Percentiles rank a stretch among this genome's conserved stretches.
phyloP scores from a whole-genome alignment of 2,113 vertebrate genomes.

The Esox niger region DNA sequence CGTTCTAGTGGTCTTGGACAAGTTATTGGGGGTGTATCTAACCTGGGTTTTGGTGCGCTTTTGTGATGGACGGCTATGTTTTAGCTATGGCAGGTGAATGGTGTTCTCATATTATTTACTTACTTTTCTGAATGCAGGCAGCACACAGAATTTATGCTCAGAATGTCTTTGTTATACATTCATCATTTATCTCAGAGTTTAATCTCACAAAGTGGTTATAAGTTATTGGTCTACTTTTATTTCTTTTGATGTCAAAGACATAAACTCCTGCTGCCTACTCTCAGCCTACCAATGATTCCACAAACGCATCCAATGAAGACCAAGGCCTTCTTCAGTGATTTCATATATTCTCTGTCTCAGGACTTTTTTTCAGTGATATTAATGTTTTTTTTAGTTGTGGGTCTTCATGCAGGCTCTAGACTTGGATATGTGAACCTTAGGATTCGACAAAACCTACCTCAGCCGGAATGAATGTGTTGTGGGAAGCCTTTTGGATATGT shows the following conservation, averaged over 20 bases:
- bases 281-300: constrained; percentile 69
- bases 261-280: constrained; percentile 57
- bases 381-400: constrained; percentile 57
- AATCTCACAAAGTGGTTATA: constrained; percentile 55
- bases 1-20: constrained; percentile 46
- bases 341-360: constrained; percentile 79
- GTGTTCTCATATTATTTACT: constrained; percentile 34
- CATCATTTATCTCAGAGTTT: constrained; percentile 51
- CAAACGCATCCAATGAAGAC: constrained; percentile 59
- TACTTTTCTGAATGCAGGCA: constrained; percentile 55
- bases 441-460: constrained; percentile 92
- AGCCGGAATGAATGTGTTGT: constrained; percentile 97
- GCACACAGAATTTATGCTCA: constrained; percentile 56
- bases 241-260: constrained; percentile 58
- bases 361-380: constrained; percentile 76
- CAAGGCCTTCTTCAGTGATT: constrained; percentile 70
- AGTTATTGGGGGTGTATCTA: constrained; percentile 31
- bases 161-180: constrained; percentile 60
- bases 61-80: constrained; percentile 30
- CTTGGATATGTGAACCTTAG: constrained; percentile 74
- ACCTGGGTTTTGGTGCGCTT: constrained; percentile 33
- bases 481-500: constrained; percentile 75
- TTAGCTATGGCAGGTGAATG: constrained; percentile 34
- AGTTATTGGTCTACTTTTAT: constrained; percentile 60
- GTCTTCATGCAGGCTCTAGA: constrained; percentile 77